Base-by-base conservation (phyloP, 2,113 vertebrate genomes). In the Dinomys branickii region DNA sequence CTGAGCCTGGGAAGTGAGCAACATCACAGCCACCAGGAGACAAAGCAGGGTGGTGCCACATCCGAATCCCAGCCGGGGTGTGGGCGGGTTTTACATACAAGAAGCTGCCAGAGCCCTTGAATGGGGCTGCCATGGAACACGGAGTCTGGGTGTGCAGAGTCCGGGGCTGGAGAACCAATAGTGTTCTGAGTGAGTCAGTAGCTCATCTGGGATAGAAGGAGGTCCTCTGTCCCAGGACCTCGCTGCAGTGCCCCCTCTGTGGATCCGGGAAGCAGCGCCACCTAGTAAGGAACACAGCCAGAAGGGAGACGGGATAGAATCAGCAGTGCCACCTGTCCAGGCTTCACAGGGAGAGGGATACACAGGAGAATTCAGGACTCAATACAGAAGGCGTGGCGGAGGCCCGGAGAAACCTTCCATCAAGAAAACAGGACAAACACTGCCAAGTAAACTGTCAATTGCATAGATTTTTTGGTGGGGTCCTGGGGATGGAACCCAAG, bases 21-120 rank as follows among this genome's bases (percentile, higher is more conserved):
- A 22, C n/a, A 3, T 35, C 33, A 12, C 6, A 28, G 52, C 59
- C 78, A 8, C 75, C 8, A 7, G 30, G 13, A 52, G 26, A 44
- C 35, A n/a, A 8, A 44, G 61, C 35, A 59, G 77, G 22, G 54
- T 47, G 13, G 30, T 0, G 11, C 19, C 87, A 54, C 6, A 0
- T 8, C 84, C 5, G 2, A 38, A 9, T 4, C 8, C 65, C n/a
- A 41, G 30, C 22, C 33, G 16, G 30, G 9, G 4, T 17, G 22
- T n/a, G 14, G 14, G 12, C 1, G 26, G 52, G 26, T 6, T 8
- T 4, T 5, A 17, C 30, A 24, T 0, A 3, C 7, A 38, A 81
- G 63, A 1, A 65, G 41, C 63, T 52, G 38, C 38, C 26, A 19
- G 44, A 50, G 38, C 59, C 89, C 8, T 1, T 20, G 41, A 28